Conservation (phyloP, 2,113 vertebrate genomes). For the Dasyurus viverrinus region DNA sequence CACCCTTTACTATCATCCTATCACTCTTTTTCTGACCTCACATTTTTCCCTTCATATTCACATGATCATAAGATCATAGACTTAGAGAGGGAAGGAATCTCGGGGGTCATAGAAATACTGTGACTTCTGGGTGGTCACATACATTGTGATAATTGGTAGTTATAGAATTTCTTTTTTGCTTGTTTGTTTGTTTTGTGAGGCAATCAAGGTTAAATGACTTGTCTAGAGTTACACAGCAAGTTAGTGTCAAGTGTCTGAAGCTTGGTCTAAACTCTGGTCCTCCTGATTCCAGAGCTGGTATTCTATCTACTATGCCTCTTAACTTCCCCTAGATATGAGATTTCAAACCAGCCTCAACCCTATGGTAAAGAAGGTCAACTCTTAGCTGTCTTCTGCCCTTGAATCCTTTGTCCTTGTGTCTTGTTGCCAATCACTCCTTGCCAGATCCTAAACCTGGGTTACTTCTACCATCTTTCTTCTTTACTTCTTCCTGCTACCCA, state of each 20-base stretch:
- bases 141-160: background rate
- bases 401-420: background rate
- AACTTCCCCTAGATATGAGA: background rate
- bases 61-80: background rate
- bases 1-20: background rate
- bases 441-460: background rate
- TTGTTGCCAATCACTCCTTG: background rate
- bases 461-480: background rate
- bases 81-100: background rate
- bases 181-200: too few relatives aligned
- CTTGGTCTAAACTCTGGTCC: too few relatives aligned
- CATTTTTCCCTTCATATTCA: background rate
- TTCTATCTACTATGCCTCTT: too few relatives aligned
- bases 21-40: background rate
- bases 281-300: too few relatives aligned
- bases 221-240: too few relatives aligned
- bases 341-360: background rate
- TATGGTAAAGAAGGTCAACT: background rate
- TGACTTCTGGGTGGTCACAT: background rate
- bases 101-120: background rate
- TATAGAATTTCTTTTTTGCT: background rate
- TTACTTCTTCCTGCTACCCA: background rate
- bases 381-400: background rate
- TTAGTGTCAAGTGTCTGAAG: too few relatives aligned
- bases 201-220: too few relatives aligned